Evolutionary conservation across 2,888 invertebrate genomes (phyloP), one percentile per base, ranked within the genome.

Genomic region (Lasioglossum lativentre): DNA sequence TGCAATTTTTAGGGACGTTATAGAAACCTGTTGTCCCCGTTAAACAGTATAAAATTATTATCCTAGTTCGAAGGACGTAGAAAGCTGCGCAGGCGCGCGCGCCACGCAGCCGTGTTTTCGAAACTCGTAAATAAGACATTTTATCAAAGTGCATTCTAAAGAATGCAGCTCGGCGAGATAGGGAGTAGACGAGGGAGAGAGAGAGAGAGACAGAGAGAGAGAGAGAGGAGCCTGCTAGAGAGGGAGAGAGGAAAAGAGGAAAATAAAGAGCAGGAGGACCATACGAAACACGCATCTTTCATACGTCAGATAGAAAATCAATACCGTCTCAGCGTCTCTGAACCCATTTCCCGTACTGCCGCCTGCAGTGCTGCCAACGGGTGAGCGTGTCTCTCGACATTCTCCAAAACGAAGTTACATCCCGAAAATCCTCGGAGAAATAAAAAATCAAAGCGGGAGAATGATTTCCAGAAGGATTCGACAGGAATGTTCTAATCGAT

Each of bases 241-340:
- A 81, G 89, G 83, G 83, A 80, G 85, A 85, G 89, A 90, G 68
- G 34, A 10, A 81, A 83, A 83, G 82, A 83, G 87, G 87, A 87
- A 90, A 90, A 90, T 90, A 90, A 90, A 90, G 88, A 90, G 89
- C 85, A 87, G 87, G 86, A 85, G 82, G 87, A 86, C 89, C 88
- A 93, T 92, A 92, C 92, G 92, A 93, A 93, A 93, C 93, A 93
- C 92, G 92, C 93, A 93, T 93, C 93, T 93, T 93, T 93, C 93
- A 93, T 93, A 93, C 93, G 92, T 92, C 92, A 92, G 92, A 93
- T 94, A 93, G 93, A 93, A 94, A 93, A 94, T 94, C 94, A 94
- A 94, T 94, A 94, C 92, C 91, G 90, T 92, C 93, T 93, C 93
- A 91, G 91, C 91, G 90, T 90, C 92, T 91, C 92, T 91, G 91